These are phyloP conservation scores for Pelodiscus sinensis DNA, from an alignment of 2,113 vertebrate species.

Conservation along the genomic window DNA sequence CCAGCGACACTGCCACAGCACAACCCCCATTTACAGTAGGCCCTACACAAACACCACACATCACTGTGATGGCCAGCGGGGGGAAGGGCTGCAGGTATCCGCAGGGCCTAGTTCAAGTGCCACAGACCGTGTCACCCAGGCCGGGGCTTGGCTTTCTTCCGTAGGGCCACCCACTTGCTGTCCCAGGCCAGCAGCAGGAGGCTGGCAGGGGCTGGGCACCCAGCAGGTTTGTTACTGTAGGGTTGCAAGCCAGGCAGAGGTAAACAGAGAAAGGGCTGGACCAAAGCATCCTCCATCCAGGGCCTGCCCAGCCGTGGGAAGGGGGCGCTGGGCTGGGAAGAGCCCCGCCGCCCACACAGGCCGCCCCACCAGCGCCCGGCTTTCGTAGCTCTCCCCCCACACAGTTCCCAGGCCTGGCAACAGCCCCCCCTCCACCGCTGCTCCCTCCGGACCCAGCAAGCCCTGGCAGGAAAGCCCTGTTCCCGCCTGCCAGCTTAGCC, in stretches of 20 bases:
- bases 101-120: neutral
- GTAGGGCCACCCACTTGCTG: fast-evolving
- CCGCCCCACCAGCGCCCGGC: neutral
- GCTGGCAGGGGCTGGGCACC: too few relatives aligned
- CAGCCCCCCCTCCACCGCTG: neutral
- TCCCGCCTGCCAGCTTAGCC: neutral
- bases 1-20: neutral
- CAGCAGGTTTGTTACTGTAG: neutral
- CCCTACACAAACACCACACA: neutral
- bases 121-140: neutral
- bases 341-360: neutral
- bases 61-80: neutral
- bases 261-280: neutral
- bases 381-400: neutral
- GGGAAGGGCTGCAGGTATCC: neutral
- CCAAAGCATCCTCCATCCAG: too few relatives aligned
- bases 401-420: neutral
- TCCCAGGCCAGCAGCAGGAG: neutral
- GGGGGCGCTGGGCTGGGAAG: neutral
- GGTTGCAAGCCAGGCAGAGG: neutral
- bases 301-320: neutral
- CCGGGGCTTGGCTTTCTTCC: neutral
- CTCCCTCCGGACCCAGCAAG: neutral
- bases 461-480: neutral
- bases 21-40: neutral